Percentiles rank a stretch among this genome's conserved stretches.
These are phyloP conservation scores for Chauna torquata DNA, from an alignment of 2,113 vertebrate species.

Conservation along the genomic window DNA sequence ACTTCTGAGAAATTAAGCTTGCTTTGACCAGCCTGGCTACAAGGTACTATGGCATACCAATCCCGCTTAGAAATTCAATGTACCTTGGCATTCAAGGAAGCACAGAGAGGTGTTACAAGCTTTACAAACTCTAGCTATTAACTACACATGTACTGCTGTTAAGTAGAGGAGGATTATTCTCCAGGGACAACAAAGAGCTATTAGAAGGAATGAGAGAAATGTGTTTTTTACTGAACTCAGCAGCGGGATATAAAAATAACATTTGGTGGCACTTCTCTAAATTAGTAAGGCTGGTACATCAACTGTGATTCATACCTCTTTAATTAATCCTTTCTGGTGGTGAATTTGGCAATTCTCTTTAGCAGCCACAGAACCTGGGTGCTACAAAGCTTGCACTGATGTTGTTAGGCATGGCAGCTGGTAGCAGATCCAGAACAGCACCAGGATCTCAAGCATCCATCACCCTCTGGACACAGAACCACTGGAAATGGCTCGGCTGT, in stretches of 20 bases:
- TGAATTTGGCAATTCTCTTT: not conserved
- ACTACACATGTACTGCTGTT: not conserved
- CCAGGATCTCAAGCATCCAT: not conserved
- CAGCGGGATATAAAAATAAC: not conserved
- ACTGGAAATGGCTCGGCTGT: not conserved
- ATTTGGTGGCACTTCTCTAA: not conserved
- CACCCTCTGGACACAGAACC: fast-evolving
- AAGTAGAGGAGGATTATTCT: not conserved
- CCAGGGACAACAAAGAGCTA: not conserved
- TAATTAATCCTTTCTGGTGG: not conserved
- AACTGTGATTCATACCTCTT: not conserved
- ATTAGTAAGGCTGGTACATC: not conserved
- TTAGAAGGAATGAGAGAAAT: not conserved
- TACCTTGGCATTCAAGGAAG: not conserved
- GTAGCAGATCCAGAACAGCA: not conserved
- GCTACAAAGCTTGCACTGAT: not conserved
- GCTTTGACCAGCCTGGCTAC: not conserved
- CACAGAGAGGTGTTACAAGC: not conserved
- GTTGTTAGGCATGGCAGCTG: not conserved
- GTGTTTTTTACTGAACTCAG: not conserved
- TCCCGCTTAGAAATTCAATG: not conserved
- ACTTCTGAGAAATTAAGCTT: not conserved
- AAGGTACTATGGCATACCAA: not conserved
- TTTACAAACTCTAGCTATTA: not conserved
- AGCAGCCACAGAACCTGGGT: not conserved